Evolutionary conservation across 2,888 invertebrate species (phyloP), one percentile per base, ranked within the genome.

Genomic region (Melolontha melolontha): DNA sequence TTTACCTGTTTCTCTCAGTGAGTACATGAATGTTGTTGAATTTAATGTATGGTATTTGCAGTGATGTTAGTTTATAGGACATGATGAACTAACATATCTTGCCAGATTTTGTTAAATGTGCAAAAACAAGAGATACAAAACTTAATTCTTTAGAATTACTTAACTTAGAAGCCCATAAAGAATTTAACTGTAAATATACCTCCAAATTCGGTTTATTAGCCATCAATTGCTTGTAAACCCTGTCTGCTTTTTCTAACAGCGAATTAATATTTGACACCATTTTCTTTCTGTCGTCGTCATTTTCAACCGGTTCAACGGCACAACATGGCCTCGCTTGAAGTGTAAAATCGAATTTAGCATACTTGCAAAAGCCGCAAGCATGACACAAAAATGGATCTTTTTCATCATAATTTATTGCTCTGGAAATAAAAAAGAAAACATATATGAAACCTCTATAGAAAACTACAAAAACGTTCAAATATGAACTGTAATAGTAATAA

Each of bases 361-460:
- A 98, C 85, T 98, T 98, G 86, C 98, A 99, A 86, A 97, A 98
- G 0, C 98, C 98, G 84, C 99, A 99, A 4, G 97, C 94, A 84
- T 98, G 98, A 80, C 99, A 99, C 22, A 99, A 86, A 89, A 98
- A 99, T 0, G 98, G 98, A 84, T 98, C 98, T 82, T 97, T 97
- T 82, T 98, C 98, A 82, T 98, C 98, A 83, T 98, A 98, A 84
- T 99, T 98, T 76, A 99, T 99, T 0, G 98, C 96, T 22, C 97
- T 92, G 79, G 1, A 80, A 77, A 70, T 34, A 47, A 17, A n/a
- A 22, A 7, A 0, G 39, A 54, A 57, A 39, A 14, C 1, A 39
- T 10, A 16, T 65, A 40, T 27, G 63, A 62, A 11, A 55, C n/a
- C n/a, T n/a, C n/a, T n/a, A n/a, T n/a, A n/a, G n/a, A n/a, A n/a